Percentiles rank a stretch among this genome's conserved stretches.
These are phyloP conservation scores for Balaenoptera acutorostrata DNA, from an alignment of 2,113 vertebrate species.

Conservation along the genomic window DNA sequence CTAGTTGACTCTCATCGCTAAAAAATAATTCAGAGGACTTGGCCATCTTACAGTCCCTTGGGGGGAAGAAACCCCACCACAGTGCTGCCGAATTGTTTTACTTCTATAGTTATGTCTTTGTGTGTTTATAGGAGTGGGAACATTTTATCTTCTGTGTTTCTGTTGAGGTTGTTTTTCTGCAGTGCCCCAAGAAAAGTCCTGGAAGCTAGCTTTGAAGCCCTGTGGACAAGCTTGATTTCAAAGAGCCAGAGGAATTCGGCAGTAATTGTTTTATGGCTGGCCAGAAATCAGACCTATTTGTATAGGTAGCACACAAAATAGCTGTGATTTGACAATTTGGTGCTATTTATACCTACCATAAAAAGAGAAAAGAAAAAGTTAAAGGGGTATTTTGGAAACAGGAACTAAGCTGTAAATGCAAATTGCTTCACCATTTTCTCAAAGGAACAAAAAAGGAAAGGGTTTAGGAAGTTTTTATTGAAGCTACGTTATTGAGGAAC, in stretches of 20 bases:
- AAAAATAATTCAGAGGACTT: neutral
- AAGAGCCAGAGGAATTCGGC: slow-evolving; percentile 86
- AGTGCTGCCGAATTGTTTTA: neutral
- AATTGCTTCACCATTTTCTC: slow-evolving; percentile 84
- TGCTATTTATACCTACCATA: slow-evolving; percentile 87
- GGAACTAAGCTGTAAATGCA: slow-evolving; percentile 94
- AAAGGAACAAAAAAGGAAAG: slow-evolving; percentile 83
- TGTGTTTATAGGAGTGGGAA: slow-evolving; percentile 62
- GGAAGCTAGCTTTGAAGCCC: slow-evolving; percentile 80
- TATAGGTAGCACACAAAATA: slow-evolving; percentile 88
- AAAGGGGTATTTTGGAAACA: slow-evolving; percentile 87
- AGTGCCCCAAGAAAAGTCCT: slow-evolving; percentile 63
- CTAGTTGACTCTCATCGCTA: neutral
- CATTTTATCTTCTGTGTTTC: slow-evolving; percentile 67
- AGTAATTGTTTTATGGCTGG: slow-evolving; percentile 92
- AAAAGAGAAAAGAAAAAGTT: slow-evolving; percentile 84
- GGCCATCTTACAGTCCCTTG: neutral
- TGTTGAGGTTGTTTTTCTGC: slow-evolving; percentile 75
- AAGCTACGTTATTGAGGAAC: slow-evolving; percentile 82
- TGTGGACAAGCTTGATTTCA: slow-evolving; percentile 81
- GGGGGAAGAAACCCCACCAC: neutral
- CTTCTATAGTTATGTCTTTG: slow-evolving; percentile 52
- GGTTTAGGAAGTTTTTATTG: slow-evolving; percentile 87
- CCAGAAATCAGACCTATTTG: slow-evolving; percentile 89
- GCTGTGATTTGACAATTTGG: slow-evolving; percentile 88